phyloP scores from a whole-genome alignment of 2,888 invertebrate genomes.

The Sarcophaga rosellei region DNA sequence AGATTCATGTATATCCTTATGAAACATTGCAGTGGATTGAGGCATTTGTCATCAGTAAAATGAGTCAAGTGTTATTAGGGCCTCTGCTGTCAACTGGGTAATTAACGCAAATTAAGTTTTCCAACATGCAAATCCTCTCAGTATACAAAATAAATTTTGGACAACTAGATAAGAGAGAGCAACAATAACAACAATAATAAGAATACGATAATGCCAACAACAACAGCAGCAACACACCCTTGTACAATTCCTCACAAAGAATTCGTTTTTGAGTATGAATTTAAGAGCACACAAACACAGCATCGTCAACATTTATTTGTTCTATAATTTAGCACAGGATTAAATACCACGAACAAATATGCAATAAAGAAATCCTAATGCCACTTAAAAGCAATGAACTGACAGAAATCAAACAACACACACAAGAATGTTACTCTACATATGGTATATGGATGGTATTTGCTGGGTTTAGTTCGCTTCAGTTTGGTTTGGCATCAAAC shows the following conservation, averaged over 20 bases:
- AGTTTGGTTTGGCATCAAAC: constrained; percentile 64
- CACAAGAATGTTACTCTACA: neutral
- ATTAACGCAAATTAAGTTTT: constrained; percentile 68
- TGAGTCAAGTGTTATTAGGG: constrained; percentile 66
- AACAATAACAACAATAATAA: neutral
- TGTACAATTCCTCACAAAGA: constrained; percentile 7
- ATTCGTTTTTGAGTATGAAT: neutral
- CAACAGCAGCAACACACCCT: constrained; percentile 2
- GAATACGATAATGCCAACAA: neutral
- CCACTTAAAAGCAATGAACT: constrained; percentile 41
- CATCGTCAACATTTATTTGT: constrained; percentile 55
- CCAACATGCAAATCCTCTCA: constrained; percentile 64
- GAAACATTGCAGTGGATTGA: neutral
- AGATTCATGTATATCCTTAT: neutral
- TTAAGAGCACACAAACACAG: constrained; percentile 38
- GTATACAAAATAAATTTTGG: constrained; percentile 55
- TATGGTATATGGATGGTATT: neutral
- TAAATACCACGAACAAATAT: constrained; percentile 55
- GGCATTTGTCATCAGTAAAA: constrained; percentile 50
- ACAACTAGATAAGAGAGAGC: constrained; percentile 29
- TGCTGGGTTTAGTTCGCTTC: neutral
- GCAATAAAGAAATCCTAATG: constrained; percentile 41
- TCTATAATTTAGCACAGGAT: constrained; percentile 70
- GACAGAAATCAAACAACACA: neutral
- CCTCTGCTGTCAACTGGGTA: constrained; percentile 65